Conservation (phyloP, 1,140 invertebrate species). For the Zaprionus camerounensis region DNA sequence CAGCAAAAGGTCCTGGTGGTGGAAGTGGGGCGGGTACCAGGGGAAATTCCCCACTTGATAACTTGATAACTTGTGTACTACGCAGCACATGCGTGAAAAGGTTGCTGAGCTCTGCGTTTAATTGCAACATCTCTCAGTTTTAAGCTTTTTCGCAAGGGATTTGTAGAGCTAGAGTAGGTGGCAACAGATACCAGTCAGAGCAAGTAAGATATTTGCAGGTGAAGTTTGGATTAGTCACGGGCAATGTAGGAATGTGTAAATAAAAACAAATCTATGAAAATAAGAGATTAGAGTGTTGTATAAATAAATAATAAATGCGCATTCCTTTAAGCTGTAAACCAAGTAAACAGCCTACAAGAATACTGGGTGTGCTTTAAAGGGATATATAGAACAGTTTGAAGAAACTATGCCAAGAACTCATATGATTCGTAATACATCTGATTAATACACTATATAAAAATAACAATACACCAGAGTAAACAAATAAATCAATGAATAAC, state of each 20-base stretch:
- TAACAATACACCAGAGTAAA: too few species aligned
- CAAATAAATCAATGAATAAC: too few species aligned
- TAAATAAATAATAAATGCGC: background rate
- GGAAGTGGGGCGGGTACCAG: background rate
- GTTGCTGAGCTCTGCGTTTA: constrained; percentile 32
- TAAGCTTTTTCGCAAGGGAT: constrained; percentile 2
- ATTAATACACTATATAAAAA: too few species aligned
- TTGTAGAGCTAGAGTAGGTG: background rate
- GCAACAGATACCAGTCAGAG: background rate
- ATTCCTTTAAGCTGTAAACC: background rate
- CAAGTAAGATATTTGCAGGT: background rate
- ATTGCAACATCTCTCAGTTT: constrained; percentile 39
- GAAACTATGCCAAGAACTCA: too few species aligned
- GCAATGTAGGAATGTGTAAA: background rate
- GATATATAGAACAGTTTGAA: too few species aligned
- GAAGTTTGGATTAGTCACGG: background rate
- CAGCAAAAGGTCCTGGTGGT: background rate
- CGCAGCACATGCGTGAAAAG: constrained; percentile 4
- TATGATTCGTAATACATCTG: too few species aligned
- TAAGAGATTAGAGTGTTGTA: background rate
- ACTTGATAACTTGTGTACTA: constrained; percentile 74
- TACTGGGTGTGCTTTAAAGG: background rate
- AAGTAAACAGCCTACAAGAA: background rate
- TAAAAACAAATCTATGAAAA: background rate
- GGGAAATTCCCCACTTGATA: constrained; percentile 55